phyloP scores from a whole-genome alignment of 2,797 vertebrate genomes.

The Falco novaeseelandiae region DNA sequence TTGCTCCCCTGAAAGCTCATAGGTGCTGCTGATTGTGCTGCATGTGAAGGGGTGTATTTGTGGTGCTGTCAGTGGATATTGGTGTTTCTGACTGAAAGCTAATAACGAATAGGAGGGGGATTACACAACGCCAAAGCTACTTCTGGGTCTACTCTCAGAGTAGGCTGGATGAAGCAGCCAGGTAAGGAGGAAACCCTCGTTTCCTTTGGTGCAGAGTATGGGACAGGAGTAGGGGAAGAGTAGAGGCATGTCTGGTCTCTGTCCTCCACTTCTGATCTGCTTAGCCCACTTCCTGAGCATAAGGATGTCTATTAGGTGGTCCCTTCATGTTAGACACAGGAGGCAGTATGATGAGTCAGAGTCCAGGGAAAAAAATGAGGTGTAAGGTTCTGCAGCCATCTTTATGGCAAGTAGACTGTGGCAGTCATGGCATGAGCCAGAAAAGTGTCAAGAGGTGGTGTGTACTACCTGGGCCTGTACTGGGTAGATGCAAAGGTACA shows the following conservation, averaged over 20 bases:
- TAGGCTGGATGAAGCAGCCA: not conserved
- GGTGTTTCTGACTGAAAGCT: not conserved
- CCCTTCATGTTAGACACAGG: not conserved
- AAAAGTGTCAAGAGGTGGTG: rapidly evolving
- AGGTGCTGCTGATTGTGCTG: not conserved
- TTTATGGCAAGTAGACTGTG: not conserved
- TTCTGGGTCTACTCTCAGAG: not conserved
- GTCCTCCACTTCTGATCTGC: not conserved
- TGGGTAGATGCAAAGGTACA: not conserved
- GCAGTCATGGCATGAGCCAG: not conserved
- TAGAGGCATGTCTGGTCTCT: not conserved
- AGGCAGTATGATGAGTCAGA: not conserved
- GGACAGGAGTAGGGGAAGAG: not conserved
- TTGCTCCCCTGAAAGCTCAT: not conserved
- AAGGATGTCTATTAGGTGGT: not conserved
- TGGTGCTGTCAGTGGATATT: not conserved
- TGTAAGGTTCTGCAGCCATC: not conserved
- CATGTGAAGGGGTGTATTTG: not conserved
- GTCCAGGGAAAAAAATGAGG: not conserved
- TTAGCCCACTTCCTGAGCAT: not conserved
- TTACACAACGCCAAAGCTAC: not conserved
- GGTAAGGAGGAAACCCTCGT: not conserved
- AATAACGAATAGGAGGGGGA: rapidly evolving
- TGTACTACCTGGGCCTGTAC: not conserved
- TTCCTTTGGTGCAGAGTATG: not conserved